A percentile compares a stretch with the other conserved stretches of the same genome.
Evolutionary conservation across 2,113 vertebrate species (phyloP).

Genomic region (Herpetotheres cachinnans): DNA sequence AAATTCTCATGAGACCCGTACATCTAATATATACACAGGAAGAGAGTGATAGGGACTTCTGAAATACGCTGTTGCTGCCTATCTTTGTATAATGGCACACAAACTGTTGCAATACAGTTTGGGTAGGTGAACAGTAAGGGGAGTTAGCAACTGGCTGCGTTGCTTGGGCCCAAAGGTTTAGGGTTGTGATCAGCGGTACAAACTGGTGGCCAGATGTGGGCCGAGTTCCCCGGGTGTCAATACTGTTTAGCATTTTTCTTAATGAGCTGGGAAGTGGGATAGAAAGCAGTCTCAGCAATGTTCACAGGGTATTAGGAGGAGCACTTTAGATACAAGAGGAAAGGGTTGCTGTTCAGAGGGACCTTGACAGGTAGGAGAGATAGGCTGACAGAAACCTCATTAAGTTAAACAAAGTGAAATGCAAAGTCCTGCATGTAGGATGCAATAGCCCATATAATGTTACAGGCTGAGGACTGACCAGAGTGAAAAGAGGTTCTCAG

Average conservation of each 20-base stretch:
- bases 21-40: not conserved
- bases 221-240: accelerated
- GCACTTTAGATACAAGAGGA: not conserved
- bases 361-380: not conserved
- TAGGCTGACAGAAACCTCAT: not conserved
- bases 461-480: not conserved
- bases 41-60: not conserved
- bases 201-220: not conserved
- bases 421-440: not conserved
- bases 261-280: not conserved
- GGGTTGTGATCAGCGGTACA: not conserved
- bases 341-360: not conserved
- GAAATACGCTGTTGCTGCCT: not conserved
- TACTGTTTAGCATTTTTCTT: not conserved
- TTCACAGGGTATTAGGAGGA: not conserved
- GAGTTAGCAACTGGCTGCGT: not conserved
- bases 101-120: not conserved
- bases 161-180: not conserved
- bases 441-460: too few relatives aligned
- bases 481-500: not conserved
- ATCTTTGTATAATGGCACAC: not conserved
- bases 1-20: not conserved
- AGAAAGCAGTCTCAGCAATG: not conserved
- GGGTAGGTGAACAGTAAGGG: not conserved
- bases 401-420: not conserved